Evolutionary conservation across 2,888 invertebrate species (phyloP).

Genomic region (Pheosia gnoma): DNA sequence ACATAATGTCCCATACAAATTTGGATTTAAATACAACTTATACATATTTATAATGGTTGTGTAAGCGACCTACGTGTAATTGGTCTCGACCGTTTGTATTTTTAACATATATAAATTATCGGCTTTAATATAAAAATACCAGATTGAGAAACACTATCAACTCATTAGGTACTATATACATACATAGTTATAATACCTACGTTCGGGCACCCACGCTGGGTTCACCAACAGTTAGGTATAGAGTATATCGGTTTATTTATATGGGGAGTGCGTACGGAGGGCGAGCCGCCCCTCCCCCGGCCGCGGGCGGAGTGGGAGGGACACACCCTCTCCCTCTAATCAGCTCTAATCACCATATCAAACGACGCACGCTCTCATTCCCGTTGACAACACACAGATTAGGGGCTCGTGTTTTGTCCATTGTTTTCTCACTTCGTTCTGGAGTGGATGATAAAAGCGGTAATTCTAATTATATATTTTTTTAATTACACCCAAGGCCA

Average conservation of each 20-base stretch:
- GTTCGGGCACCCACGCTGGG: slow-evolving; percentile 50
- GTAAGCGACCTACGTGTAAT: too few species aligned
- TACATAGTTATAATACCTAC: slow-evolving; percentile 31
- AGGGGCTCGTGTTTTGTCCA: slow-evolving; percentile 53
- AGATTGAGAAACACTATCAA: slow-evolving; percentile 44
- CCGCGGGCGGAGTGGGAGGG: slow-evolving; percentile 24
- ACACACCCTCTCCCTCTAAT: slow-evolving; percentile 73
- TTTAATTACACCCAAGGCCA: too few species aligned
- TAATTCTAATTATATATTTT: background rate
- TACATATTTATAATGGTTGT: too few species aligned
- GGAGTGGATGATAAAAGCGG: background rate
- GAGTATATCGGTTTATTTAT: slow-evolving; percentile 81
- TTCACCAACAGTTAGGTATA: slow-evolving; percentile 58
- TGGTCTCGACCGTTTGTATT: background rate
- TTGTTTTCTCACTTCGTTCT: slow-evolving; percentile 38
- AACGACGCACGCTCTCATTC: slow-evolving; percentile 81
- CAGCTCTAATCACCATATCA: slow-evolving; percentile 84
- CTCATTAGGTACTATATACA: slow-evolving; percentile 42
- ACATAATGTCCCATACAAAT: too few species aligned
- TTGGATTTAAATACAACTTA: too few species aligned
- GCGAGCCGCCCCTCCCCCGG: slow-evolving; percentile 53
- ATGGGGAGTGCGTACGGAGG: slow-evolving; percentile 77
- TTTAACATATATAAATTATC: background rate
- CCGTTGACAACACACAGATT: slow-evolving; percentile 80
- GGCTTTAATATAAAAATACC: slow-evolving; percentile 26